Conservation (phyloP, 2,797 vertebrate species). For the Vespertilio murinus region DNA sequence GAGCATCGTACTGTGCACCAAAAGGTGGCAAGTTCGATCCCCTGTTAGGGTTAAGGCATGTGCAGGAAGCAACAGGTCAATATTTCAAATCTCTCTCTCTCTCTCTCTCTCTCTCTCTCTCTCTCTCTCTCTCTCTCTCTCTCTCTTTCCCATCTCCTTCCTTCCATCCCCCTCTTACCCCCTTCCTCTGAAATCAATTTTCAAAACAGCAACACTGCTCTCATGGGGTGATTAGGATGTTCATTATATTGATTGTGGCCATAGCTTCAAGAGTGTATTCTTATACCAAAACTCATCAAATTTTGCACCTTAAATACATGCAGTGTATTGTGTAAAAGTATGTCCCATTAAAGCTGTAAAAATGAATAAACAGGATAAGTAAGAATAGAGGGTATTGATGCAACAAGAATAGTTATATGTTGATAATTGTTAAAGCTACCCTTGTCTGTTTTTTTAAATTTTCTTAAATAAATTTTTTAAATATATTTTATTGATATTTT, state of each 20-base stretch:
- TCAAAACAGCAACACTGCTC: not conserved
- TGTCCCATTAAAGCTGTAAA: not conserved
- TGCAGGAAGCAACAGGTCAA: not conserved
- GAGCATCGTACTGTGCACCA: not conserved
- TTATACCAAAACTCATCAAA: not conserved
- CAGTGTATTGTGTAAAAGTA: not conserved
- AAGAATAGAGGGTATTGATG: not conserved
- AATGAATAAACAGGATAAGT: not conserved
- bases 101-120: not conserved
- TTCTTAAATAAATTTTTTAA: too few species aligned
- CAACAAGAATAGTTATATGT: not conserved
- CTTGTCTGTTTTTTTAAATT: slow-evolving; percentile 5
- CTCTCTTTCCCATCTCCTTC: too few species aligned
- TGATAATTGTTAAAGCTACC: slow-evolving; percentile 18
- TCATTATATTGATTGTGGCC: not conserved
- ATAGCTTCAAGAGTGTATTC: not conserved
- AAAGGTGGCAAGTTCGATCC: not conserved
- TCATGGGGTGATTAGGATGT: not conserved
- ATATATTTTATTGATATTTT: too few species aligned
- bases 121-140: too few species aligned
- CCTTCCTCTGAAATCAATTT: not conserved
- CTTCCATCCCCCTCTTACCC: too few species aligned
- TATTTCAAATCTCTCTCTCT: not conserved
- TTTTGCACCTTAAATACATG: slow-evolving; percentile 32
- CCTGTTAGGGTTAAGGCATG: not conserved